Evolutionary conservation across 2,113 vertebrate species (phyloP), one percentile per base, ranked within the genome.

Genomic region (Rhea americana): DNA sequence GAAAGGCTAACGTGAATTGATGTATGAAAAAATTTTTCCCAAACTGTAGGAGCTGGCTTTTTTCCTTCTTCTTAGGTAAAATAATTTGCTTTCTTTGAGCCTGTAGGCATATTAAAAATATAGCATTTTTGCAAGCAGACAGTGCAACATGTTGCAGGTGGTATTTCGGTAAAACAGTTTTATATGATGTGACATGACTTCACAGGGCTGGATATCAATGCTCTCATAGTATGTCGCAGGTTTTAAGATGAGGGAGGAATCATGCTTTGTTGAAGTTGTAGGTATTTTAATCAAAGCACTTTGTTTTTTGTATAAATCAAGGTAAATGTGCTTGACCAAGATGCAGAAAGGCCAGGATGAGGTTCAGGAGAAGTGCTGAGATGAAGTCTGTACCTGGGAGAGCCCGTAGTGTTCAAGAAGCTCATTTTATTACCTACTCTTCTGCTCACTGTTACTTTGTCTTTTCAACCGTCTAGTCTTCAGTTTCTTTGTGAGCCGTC

Each of bases 21-120:
- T 91, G 58, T 89, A 82, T 51, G 39, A 51, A 93, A 91, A 76
- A 43, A 62, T 80, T 90, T 92, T 94, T 89, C 78, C 37, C 81
- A 91, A 65, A 63, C 68, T 85, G 11, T 24, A 76, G 67, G 91
- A 94, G 47, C 25, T 92, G 87, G 75, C 35, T 35, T 35, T 35
- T 35, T 35, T 35, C 35, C 35, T 35, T 35, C 35, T 35, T 35
- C 35, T 35, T 35, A 62, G 92, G 86, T 83, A 79, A 93, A 39
- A 14, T n/a, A 76, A 82, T 80, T 93, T 93, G 30, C 63, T 81
- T 96, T 45, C 53, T 85, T 59, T 82, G 21, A 90, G 87, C 71
- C 75, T 87, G 5, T 76, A 39, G 75, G 70, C 35, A 37, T 87
- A 76, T 67, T 92, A 72, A 93, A 96, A 92, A 95, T 65, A 24